Evolutionary conservation across 2,888 invertebrate genomes (phyloP).

Genomic region (Ochlodes sylvanus): DNA sequence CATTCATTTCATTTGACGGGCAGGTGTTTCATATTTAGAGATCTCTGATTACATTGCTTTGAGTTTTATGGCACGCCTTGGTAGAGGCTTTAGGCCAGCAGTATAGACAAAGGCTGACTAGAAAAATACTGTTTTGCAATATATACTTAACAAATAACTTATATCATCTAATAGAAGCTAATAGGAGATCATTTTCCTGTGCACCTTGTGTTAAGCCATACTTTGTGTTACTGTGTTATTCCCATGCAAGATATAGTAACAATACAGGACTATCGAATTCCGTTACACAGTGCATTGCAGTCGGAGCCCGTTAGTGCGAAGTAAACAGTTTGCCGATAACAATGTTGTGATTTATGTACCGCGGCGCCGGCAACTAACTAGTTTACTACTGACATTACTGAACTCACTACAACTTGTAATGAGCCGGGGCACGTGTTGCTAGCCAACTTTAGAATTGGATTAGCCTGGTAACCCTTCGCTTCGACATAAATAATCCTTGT

Average conservation of each 20-base stretch:
- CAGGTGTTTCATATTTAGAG: too few species aligned
- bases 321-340: conserved; percentile 44
- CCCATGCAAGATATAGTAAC: neutral
- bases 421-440: neutral
- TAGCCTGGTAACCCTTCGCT: neutral
- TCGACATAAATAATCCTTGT: neutral
- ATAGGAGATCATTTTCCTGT: too few species aligned
- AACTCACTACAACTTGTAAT: conserved; percentile 17
- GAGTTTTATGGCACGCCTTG: too few species aligned
- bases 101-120: too few species aligned
- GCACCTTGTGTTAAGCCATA: too few species aligned
- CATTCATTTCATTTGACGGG: too few species aligned
- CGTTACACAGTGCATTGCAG: conserved; percentile 14
- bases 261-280: neutral
- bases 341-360: conserved; percentile 41
- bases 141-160: too few species aligned
- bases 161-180: too few species aligned
- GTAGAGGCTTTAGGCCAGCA: too few species aligned
- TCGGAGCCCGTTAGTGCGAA: conserved; percentile 28
- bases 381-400: conserved; percentile 18
- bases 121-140: too few species aligned
- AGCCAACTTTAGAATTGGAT: conserved; percentile 14
- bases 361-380: conserved; percentile 15
- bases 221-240: neutral
- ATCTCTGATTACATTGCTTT: too few species aligned